phyloP scores from a whole-genome alignment of 2,113 vertebrate genomes.

The Anolis carolinensis region DNA sequence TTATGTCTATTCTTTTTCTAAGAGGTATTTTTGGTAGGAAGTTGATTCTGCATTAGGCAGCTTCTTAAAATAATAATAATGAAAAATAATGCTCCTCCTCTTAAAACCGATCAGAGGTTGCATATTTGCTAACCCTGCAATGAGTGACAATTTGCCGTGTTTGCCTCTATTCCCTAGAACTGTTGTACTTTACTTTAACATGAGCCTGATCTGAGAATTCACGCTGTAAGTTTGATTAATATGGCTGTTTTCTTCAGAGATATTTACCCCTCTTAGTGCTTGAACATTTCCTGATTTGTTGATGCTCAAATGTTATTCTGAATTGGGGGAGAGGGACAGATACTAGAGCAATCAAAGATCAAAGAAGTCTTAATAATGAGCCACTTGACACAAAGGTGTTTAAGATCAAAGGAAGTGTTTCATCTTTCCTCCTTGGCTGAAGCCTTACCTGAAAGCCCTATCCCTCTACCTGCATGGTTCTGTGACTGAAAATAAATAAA shows the following conservation, averaged over 20 bases:
- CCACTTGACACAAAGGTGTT: slow-evolving; percentile 45
- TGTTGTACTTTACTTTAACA: slow-evolving; percentile 39
- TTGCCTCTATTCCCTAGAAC: slow-evolving; percentile 40
- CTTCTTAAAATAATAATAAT: slow-evolving; percentile 12
- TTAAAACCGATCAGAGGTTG: neutral
- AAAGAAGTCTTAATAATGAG: slow-evolving; percentile 47
- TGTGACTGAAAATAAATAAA: slow-evolving; percentile 49
- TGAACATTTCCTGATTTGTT: slow-evolving; percentile 15
- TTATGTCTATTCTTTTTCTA: no score
- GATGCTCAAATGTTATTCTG: slow-evolving; percentile 46
- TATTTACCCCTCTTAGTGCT: neutral
- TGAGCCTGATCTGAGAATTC: slow-evolving; percentile 42
- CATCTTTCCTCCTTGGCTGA: slow-evolving; percentile 28
- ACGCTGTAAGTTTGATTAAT: slow-evolving; percentile 47
- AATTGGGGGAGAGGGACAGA: slow-evolving; percentile 33
- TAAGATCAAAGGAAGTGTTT: slow-evolving; percentile 53
- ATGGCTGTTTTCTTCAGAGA: slow-evolving; percentile 49
- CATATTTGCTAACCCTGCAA: slow-evolving; percentile 7
- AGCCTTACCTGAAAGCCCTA: neutral
- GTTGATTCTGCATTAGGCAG: slow-evolving; percentile 9
- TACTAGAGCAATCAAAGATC: slow-evolving; percentile 50
- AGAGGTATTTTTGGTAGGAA: neutral
- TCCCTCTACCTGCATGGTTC: slow-evolving; percentile 44
- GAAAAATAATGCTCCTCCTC: neutral
- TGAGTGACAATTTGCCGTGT: slow-evolving; percentile 27